Conservation (phyloP, 2,113 vertebrate genomes). For the Hydrochoerus hydrochaeris region DNA sequence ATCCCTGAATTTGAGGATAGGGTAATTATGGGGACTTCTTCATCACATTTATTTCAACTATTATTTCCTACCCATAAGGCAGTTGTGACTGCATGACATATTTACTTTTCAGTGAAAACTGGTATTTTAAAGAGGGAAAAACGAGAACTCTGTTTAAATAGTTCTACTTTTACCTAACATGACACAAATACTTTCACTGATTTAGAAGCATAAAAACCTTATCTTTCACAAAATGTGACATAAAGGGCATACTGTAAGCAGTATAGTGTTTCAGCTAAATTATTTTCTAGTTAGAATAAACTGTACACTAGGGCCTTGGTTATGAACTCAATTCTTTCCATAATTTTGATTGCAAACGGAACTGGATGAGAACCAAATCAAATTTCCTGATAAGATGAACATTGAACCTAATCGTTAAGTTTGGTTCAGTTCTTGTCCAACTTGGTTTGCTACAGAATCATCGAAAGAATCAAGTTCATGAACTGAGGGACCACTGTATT, state of each 20-base stretch:
- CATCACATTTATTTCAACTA: not conserved
- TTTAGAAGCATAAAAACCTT: not conserved
- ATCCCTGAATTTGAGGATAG: conserved; percentile 35
- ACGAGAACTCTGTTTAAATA: not conserved
- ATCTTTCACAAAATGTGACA: not conserved
- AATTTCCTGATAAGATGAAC: not conserved
- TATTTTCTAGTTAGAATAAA: conserved; percentile 10
- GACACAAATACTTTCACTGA: not conserved
- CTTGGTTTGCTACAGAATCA: not conserved
- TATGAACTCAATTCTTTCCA: not conserved
- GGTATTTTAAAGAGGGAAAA: not conserved
- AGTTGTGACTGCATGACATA: not conserved
- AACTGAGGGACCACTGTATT: not conserved
- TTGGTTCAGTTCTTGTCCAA: not conserved
- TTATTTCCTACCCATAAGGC: not conserved
- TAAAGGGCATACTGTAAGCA: not conserved
- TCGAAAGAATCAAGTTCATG: not conserved
- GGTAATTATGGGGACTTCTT: not conserved
- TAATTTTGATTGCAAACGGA: not conserved
- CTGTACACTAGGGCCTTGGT: not conserved
- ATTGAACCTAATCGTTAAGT: not conserved
- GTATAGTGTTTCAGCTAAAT: not conserved
- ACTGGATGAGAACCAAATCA: not conserved
- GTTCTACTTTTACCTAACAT: not conserved
- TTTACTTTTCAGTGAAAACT: conserved; percentile 47